Percentiles rank a stretch among this genome's conserved stretches.
Evolutionary conservation across 2,797 vertebrate species (phyloP).

Genomic region (Anniella stebbinsi): DNA sequence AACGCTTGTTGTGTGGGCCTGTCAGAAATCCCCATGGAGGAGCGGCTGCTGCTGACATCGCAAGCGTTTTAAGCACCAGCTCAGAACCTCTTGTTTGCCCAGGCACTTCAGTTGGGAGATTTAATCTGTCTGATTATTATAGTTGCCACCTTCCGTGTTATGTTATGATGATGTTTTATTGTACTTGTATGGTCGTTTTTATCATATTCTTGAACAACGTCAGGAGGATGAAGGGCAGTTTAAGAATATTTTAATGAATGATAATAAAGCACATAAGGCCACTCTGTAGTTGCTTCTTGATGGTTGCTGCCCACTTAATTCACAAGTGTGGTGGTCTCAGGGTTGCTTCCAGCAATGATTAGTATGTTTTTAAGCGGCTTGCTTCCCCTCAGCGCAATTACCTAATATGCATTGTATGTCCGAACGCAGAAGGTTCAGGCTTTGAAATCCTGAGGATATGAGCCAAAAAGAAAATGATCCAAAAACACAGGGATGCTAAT

Average conservation of each 20-base stretch:
- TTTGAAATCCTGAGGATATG: constrained; percentile 41
- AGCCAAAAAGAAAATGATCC: constrained; percentile 23
- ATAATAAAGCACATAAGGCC: neutral
- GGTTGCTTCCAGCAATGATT: constrained; percentile 51
- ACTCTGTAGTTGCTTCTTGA: neutral
- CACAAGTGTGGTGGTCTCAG: constrained; percentile 49
- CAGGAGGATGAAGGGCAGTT: neutral
- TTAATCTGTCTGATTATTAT: neutral
- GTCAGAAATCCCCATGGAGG: neutral
- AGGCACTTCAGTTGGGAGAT: neutral
- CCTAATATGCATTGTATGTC: constrained; percentile 19
- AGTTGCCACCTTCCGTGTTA: neutral
- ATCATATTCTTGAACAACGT: neutral
- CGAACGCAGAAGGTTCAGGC: constrained; percentile 30
- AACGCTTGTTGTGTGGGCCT: neutral
- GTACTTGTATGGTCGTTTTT: neutral
- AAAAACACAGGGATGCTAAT: neutral
- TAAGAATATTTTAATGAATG: neutral
- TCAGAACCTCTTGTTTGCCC: neutral
- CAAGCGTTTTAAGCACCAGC: too few relatives aligned
- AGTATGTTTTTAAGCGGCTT: constrained; percentile 64
- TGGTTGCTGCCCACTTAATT: neutral
- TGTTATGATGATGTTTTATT: neutral
- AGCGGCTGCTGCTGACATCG: too few relatives aligned
- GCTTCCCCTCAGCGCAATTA: constrained; percentile 63